Conservation (phyloP, 2,113 vertebrate genomes). For the Vulpes ferrilata region DNA sequence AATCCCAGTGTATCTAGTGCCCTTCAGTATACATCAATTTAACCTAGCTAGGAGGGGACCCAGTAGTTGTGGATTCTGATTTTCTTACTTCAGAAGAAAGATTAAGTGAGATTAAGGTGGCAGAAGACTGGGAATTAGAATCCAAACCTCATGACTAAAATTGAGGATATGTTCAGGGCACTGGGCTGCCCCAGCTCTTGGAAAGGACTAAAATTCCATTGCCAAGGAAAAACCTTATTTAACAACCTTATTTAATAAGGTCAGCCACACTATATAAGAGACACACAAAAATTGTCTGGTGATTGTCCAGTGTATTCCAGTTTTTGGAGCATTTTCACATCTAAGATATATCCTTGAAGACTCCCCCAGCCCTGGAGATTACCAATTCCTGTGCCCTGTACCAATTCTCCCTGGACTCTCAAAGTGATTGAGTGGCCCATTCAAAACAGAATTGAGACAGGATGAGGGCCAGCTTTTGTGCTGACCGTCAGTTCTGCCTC, state of each 20-base stretch:
- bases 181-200: background rate
- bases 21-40: background rate
- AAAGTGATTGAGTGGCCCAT: background rate
- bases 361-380: background rate
- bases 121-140: background rate
- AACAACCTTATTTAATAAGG: conserved; percentile 41
- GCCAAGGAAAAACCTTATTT: background rate
- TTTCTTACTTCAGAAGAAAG: conserved; percentile 25
- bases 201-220: conserved; percentile 44
- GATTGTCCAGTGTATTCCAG: background rate
- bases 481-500: background rate
- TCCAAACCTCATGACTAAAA: conserved; percentile 7
- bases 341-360: background rate
- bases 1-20: background rate
- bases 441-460: conserved; percentile 15
- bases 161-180: conserved; percentile 22
- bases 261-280: background rate
- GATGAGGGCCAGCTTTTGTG: background rate
- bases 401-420: background rate
- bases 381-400: background rate
- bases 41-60: background rate
- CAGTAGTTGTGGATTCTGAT: background rate
- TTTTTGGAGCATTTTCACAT: background rate
- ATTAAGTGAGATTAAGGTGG: conserved; percentile 18
- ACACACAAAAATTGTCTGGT: background rate